Evolutionary conservation across 2,888 invertebrate species (phyloP).

Genomic region (Linhomoeus sp.): DNA sequence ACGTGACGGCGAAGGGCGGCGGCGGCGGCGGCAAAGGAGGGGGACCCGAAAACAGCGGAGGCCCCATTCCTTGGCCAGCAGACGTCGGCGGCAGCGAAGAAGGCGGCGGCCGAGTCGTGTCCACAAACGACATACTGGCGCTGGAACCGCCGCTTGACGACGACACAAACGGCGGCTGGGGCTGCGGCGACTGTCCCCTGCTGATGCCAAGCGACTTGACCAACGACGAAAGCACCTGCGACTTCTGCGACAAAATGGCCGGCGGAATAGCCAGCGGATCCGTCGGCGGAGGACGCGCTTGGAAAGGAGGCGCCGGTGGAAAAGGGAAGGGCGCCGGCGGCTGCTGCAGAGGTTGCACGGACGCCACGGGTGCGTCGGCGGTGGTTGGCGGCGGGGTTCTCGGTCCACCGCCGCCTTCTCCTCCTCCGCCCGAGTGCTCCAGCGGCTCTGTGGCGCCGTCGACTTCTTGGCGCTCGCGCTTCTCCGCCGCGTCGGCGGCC

Average conservation of each 20-base stretch:
- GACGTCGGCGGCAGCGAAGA: no score
- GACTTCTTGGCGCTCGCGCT: neutral
- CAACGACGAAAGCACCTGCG: no score
- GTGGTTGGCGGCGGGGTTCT: neutral
- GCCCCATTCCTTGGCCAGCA: no score
- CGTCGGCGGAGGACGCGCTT: neutral
- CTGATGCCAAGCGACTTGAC: neutral
- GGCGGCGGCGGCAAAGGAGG: neutral
- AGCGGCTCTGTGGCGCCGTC: no score
- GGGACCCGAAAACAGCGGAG: neutral
- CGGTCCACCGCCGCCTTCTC: neutral
- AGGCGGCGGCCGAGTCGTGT: no score
- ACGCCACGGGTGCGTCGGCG: neutral
- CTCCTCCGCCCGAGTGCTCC: no score
- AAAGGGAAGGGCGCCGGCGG: neutral
- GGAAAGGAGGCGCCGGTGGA: neutral
- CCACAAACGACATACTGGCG: no score
- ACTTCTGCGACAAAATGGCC: no score
- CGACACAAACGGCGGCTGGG: no score
- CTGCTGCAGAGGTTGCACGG: neutral
- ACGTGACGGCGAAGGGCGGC: neutral
- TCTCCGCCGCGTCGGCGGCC: neutral
- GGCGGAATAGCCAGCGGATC: no score
- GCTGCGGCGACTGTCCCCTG: neutral
- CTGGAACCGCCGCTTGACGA: no score